phyloP scores from a whole-genome alignment of 1,140 invertebrate species.

The Tribolium madens region DNA sequence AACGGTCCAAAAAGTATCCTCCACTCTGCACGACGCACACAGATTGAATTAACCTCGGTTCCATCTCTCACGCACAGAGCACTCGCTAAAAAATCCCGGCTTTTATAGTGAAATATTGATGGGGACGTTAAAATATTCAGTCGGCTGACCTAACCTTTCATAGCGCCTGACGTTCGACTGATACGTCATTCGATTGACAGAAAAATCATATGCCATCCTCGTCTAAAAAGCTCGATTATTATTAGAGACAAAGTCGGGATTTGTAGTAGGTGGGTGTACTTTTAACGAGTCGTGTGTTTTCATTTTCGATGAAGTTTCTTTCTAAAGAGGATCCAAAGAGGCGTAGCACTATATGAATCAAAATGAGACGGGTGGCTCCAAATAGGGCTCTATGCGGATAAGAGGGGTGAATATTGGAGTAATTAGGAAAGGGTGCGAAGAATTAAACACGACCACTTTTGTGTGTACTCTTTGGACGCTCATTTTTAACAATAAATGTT shows the following conservation, averaged over 20 bases:
- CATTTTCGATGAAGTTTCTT: background rate
- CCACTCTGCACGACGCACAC: constrained; percentile 46
- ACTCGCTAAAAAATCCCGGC: constrained; percentile 54
- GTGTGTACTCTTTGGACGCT: background rate
- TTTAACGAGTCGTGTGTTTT: background rate
- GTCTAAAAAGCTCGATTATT: background rate
- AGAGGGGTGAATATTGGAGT: background rate
- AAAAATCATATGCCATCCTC: constrained; percentile 38
- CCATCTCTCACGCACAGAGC: constrained; percentile 50
- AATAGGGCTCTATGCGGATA: background rate
- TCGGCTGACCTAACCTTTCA: constrained; percentile 55
- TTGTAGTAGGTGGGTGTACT: background rate
- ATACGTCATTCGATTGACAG: constrained; percentile 49
- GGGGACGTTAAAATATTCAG: constrained; percentile 56
- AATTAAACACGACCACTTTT: background rate
- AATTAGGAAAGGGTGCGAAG: background rate
- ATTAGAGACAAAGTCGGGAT: too few species aligned
- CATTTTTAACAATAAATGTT: too few species aligned
- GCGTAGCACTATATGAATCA: background rate
- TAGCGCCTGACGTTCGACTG: constrained; percentile 41
- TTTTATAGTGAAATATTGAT: constrained; percentile 57
- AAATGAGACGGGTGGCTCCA: background rate
- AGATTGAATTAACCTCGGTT: constrained; percentile 59
- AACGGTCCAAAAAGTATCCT: constrained; percentile 54
- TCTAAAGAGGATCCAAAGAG: background rate